Base-by-base conservation (phyloP, 2,113 vertebrate genomes). In the Lophura nycthemera region DNA sequence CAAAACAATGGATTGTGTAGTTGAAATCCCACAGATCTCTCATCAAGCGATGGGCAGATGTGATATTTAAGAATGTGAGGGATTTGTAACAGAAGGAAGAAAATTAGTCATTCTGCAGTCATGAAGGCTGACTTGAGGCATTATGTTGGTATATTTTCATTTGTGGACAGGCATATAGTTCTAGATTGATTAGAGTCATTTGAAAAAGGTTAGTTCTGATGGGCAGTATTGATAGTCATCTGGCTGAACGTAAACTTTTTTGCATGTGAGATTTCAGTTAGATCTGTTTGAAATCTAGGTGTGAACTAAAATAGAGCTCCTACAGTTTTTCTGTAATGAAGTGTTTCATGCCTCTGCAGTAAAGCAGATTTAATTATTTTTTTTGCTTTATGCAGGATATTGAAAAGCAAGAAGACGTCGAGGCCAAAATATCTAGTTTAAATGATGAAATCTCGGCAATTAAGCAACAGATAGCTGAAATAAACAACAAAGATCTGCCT, bases 401-500 rank as follows among this genome's bases (percentile, higher is more conserved):
- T 93, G 95, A 60, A 72, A 96, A 97, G 77, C 92, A 82, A 73
- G 89, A 98, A 73, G 95, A 96, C 11, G 94, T 98, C 6, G 95
- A 97, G 66, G 91, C 96, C 38, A 96, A 97, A 75, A 97, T 98
- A 91, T 89, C 94, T 40, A 95, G 95, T 36, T 97, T 98, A 67
- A 98, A 67, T 77, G 96, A 91, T 82, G 98, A 98, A 83, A 97
- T 99, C 75, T 96, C 98, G 76, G 94, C 95, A 45, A 94, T 98
- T 78, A 98, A 98, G 96, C 96, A 96, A 25, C 98, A 99, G 50
- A 96, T 99, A 63, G 92, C 98, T 84, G 91, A 67, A 52, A 93
- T 99, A 77, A 98, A 97, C 80, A 95, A 92, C 8, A 98, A 98
- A 84, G 97, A 95, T 19, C 96, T 99, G 40, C 98, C 98, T 64